phyloP scores from a whole-genome alignment of 2,888 invertebrate genomes.

The Xestoiulus laeticollis region DNA sequence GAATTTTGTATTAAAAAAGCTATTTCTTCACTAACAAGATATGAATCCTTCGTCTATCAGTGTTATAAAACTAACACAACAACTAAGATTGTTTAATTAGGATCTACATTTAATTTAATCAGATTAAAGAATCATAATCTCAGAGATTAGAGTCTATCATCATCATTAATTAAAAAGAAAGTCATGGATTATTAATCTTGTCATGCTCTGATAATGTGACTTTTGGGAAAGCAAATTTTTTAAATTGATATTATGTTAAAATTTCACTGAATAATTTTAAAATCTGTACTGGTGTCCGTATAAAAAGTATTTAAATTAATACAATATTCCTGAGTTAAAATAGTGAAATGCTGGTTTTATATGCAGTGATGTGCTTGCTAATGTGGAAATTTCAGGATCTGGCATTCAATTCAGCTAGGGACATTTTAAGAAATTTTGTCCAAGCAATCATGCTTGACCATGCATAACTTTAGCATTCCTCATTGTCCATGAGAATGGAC shows the following conservation, averaged over 20 bases:
- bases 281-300: background rate
- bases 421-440: too few species aligned
- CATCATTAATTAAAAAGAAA: too few species aligned
- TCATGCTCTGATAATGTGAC: too few species aligned
- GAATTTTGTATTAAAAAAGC: background rate
- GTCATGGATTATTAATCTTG: too few species aligned
- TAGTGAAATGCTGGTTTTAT: background rate
- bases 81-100: background rate
- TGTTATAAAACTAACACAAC: constrained; percentile 12
- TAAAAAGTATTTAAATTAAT: background rate
- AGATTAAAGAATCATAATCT: too few species aligned
- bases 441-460: too few species aligned
- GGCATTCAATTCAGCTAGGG: background rate
- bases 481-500: too few species aligned
- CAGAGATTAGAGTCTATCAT: too few species aligned
- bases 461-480: too few species aligned
- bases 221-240: too few species aligned
- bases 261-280: background rate
- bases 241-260: too few species aligned
- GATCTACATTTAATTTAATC: background rate
- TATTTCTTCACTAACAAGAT: background rate
- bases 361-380: background rate
- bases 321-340: background rate
- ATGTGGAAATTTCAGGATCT: background rate
- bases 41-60: background rate